These are phyloP conservation scores for Bungarus multicinctus DNA, from an alignment of 2,113 vertebrate genomes.

Conservation along the genomic window DNA sequence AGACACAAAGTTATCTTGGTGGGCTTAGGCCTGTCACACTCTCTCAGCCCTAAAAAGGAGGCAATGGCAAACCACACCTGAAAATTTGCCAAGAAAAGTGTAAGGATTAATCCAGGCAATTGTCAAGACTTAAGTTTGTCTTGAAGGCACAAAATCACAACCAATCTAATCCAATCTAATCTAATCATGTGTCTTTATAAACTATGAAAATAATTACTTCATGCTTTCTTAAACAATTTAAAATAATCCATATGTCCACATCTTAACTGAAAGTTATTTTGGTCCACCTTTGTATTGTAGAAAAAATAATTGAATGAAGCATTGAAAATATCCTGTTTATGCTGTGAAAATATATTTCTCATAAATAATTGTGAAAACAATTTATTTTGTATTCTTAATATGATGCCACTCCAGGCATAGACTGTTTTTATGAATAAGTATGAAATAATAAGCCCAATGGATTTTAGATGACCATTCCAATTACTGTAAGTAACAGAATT, in stretches of 20 bases:
- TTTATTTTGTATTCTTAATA: background rate
- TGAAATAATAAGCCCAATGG: background rate
- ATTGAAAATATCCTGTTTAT: background rate
- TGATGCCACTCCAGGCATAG: background rate
- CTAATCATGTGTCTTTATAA: background rate
- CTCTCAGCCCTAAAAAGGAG: background rate
- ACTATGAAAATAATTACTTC: conserved; percentile 10
- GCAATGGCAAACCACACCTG: background rate
- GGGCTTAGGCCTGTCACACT: background rate
- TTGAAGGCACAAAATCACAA: background rate
- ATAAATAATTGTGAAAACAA: background rate
- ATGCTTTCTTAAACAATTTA: conserved; percentile 6
- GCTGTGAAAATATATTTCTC: background rate
- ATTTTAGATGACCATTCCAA: background rate
- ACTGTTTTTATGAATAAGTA: background rate
- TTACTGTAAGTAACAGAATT: background rate
- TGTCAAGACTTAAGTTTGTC: background rate
- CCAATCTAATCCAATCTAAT: background rate
- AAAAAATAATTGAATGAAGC: background rate
- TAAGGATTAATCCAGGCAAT: background rate
- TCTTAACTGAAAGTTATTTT: background rate
- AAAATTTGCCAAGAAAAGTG: background rate
- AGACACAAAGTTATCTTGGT: background rate
- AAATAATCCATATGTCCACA: background rate
- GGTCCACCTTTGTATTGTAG: background rate